Percentiles rank a stretch among this genome's conserved stretches.
Evolutionary conservation across 2,888 invertebrate genomes (phyloP).

Genomic region (Hirtodrosophila histrioides): DNA sequence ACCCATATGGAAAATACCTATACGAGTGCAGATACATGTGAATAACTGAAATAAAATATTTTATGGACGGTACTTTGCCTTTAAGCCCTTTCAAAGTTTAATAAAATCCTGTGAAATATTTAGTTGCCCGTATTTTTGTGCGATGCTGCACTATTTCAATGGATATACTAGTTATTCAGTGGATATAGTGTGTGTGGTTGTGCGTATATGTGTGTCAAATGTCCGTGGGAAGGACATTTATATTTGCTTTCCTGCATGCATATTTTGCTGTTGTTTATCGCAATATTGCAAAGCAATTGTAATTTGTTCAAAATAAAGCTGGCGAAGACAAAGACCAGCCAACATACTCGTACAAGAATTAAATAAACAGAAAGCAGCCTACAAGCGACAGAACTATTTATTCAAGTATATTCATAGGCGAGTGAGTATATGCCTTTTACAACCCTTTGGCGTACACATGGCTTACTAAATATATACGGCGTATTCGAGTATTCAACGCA

Average conservation of each 20-base stretch:
- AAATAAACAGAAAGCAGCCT: constrained; percentile 3
- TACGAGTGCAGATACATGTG: constrained; percentile 32
- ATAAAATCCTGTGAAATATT: constrained; percentile 65
- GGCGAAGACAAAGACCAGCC: constrained; percentile 39
- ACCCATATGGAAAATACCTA: constrained; percentile 1
- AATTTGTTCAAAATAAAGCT: constrained; percentile 29
- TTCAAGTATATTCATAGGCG: constrained; percentile 10
- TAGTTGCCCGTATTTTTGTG: constrained; percentile 51
- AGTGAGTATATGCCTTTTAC: not conserved
- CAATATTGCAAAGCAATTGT: constrained; percentile 46
- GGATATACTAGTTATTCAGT: constrained; percentile 10
- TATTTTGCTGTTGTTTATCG: constrained; percentile 47
- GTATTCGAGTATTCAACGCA: constrained; percentile 17
- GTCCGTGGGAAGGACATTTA: constrained; percentile 35
- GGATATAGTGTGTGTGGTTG: constrained; percentile 31
- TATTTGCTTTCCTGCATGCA: constrained; percentile 48
- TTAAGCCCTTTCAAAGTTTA: constrained; percentile 60
- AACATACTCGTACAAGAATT: constrained; percentile 14
- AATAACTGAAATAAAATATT: constrained; percentile 52
- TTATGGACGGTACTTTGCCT: constrained; percentile 41
- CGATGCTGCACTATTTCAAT: constrained; percentile 25
- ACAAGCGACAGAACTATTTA: constrained; percentile 3
- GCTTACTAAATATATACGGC: constrained; percentile 19
- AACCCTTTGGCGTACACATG: constrained; percentile 23
- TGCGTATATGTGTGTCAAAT: constrained; percentile 21